Conservation (phyloP, 2,888 invertebrate species). For the Synanthedon formicaeformis region DNA sequence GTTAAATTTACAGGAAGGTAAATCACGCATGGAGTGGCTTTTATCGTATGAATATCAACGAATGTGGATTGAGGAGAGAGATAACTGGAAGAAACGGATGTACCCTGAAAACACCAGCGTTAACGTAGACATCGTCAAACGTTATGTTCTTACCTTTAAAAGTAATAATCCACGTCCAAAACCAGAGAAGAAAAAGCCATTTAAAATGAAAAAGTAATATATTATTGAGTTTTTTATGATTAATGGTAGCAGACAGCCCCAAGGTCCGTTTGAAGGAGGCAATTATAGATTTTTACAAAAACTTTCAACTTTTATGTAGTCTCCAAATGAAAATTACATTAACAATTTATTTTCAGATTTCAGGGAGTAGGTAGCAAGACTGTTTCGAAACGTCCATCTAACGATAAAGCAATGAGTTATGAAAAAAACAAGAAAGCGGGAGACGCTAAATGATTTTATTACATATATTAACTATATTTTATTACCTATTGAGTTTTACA, state of each 20-base stretch:
- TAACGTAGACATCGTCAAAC: constrained; percentile 56
- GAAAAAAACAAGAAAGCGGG: constrained; percentile 11
- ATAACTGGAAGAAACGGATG: constrained; percentile 63
- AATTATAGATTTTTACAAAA: too few relatives aligned
- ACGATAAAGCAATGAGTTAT: constrained; percentile 43
- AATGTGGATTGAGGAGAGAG: constrained; percentile 70
- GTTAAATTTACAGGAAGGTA: constrained; percentile 36
- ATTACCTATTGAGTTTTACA: too few relatives aligned
- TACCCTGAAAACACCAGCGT: constrained; percentile 57
- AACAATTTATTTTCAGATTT: constrained; percentile 31
- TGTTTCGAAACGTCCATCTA: constrained; percentile 26
- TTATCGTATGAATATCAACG: constrained; percentile 70
- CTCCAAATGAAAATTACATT: background rate
- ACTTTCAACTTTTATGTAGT: background rate
- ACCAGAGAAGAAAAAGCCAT: constrained; percentile 56
- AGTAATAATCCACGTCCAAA: constrained; percentile 48
- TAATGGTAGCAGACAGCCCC: background rate
- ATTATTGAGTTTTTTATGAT: background rate
- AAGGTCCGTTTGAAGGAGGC: too few relatives aligned
- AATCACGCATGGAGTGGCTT: constrained; percentile 52
- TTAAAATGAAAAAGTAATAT: constrained; percentile 58
- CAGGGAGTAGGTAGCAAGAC: constrained; percentile 39
- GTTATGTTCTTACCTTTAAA: constrained; percentile 58
- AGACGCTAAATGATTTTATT: too few relatives aligned
- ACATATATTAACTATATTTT: too few relatives aligned